Percentiles rank a stretch among this genome's conserved stretches.
phyloP scores from a whole-genome alignment of 2,113 vertebrate species.

The Mixornis gularis region DNA sequence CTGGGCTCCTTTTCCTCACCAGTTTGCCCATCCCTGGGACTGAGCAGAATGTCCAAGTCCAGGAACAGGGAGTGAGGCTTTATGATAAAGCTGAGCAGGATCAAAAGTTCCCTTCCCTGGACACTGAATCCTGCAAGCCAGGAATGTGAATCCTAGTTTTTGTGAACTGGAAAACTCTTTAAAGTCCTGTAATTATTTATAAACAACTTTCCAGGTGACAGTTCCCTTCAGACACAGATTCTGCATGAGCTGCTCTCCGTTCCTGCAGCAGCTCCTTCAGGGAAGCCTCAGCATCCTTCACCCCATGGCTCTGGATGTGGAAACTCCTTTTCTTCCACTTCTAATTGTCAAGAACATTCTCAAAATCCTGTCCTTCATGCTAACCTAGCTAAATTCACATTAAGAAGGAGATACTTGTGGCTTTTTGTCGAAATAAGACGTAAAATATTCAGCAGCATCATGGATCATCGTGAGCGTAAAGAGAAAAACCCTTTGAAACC shows the following conservation, averaged over 20 bases:
- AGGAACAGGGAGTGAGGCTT: rapidly evolving
- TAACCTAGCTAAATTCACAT: background rate
- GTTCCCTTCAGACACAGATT: background rate
- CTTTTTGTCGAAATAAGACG: background rate
- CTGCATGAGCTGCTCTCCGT: rapidly evolving
- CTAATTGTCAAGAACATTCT: background rate
- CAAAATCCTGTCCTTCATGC: background rate
- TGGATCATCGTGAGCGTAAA: background rate
- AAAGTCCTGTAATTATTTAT: background rate
- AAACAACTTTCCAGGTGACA: background rate
- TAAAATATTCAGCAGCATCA: background rate
- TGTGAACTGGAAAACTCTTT: background rate
- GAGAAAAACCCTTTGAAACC: background rate
- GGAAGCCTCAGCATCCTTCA: background rate
- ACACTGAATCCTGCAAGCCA: background rate
- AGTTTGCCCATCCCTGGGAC: background rate
- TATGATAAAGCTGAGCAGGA: background rate
- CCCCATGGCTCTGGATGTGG: rapidly evolving
- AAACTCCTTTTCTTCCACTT: background rate
- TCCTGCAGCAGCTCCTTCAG: background rate
- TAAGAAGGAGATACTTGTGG: rapidly evolving
- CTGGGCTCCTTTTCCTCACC: background rate
- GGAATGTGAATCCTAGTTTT: background rate
- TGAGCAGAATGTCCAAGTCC: background rate
- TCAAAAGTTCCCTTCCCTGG: background rate